Evolutionary conservation across 1,140 invertebrate genomes (phyloP).

Genomic region (Aphis craccivora): DNA sequence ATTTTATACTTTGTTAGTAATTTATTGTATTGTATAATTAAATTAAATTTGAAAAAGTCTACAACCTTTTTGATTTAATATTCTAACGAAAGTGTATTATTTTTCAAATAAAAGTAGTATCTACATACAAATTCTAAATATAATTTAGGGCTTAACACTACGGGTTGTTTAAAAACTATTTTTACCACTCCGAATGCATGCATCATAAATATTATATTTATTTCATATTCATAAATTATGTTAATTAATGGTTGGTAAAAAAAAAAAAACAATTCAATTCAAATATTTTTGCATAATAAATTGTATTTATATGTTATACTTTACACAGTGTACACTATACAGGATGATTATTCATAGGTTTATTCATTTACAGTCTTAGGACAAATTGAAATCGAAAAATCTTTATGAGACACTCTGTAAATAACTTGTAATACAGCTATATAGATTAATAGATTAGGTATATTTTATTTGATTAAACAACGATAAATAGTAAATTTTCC

Average conservation of each 20-base stretch:
- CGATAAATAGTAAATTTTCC: not conserved
- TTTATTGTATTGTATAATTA: not conserved
- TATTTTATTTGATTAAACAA: not conserved
- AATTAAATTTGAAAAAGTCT: not conserved
- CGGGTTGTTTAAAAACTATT: not conserved
- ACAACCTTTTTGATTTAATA: not conserved
- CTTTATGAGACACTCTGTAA: not conserved
- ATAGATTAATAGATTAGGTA: not conserved
- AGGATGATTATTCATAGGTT: not conserved
- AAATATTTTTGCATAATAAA: not conserved
- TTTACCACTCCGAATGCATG: not conserved
- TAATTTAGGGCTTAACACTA: not conserved
- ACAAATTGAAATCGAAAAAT: not conserved
- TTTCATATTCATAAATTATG: slow-evolving; percentile 1
- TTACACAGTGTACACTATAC: not conserved
- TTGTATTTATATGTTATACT: not conserved
- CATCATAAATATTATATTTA: not conserved
- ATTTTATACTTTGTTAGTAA: not conserved
- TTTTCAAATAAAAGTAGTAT: not conserved
- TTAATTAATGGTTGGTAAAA: not conserved
- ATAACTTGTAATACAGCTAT: not conserved
- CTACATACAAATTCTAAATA: not conserved
- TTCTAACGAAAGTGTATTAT: not conserved
- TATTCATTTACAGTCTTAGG: not conserved
- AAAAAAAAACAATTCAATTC: not conserved